phyloP scores from a whole-genome alignment of 2,888 invertebrate species.

The Andrena dorsata region DNA sequence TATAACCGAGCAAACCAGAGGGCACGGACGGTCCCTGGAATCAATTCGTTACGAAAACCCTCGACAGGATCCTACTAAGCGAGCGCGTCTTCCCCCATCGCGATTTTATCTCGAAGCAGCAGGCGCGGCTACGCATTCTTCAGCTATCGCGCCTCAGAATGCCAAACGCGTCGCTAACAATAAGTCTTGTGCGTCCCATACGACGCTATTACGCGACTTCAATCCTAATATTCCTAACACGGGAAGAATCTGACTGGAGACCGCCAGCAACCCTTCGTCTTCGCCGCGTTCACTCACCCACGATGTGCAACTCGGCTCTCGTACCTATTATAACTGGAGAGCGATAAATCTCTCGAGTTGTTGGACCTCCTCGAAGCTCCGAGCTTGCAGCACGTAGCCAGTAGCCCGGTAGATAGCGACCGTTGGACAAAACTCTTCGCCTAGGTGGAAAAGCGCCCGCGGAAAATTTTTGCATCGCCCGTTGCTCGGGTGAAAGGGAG shows the following conservation, averaged over 20 bases:
- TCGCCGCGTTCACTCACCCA: constrained; percentile 72
- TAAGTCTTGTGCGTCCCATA: constrained; percentile 5
- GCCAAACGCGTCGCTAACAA: constrained; percentile 10
- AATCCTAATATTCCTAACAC: no score
- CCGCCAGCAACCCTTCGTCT: background rate
- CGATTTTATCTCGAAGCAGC: constrained; percentile 44
- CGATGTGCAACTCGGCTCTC: constrained; percentile 69
- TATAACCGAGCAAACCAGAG: constrained; percentile 81
- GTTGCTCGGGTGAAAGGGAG: no score
- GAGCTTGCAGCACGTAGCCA: background rate
- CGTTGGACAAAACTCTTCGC: no score
- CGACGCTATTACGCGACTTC: constrained; percentile 13
- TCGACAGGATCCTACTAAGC: constrained; percentile 22
- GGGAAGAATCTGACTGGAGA: no score
- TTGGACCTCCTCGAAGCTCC: constrained; percentile 80
- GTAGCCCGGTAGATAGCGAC: background rate
- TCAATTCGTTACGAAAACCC: constrained; percentile 51
- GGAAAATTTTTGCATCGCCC: no score
- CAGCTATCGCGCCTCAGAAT: constrained; percentile 20
- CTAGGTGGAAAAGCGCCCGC: no score
- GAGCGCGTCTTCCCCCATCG: constrained; percentile 40
- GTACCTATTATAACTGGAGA: constrained; percentile 78
- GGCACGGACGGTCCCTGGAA: constrained; percentile 58
- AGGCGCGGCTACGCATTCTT: constrained; percentile 47
- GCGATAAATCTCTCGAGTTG: constrained; percentile 79